phyloP scores from a whole-genome alignment of 2,113 vertebrate species.

The Suncus etruscus region DNA sequence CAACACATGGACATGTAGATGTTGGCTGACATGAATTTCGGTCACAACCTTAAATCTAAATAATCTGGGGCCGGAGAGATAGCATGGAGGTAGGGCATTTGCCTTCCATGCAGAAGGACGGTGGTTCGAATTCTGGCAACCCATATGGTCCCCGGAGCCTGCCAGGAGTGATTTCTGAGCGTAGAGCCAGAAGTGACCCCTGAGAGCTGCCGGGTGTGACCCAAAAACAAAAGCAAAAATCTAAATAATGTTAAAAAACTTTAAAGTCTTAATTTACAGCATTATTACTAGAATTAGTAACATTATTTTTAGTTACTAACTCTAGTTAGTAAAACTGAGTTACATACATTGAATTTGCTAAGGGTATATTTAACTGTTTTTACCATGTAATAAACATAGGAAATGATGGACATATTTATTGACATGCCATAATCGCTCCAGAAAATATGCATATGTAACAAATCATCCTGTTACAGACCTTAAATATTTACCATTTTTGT shows the following conservation, averaged over 20 bases:
- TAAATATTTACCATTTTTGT: neutral
- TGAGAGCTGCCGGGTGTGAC: no score
- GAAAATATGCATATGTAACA: neutral
- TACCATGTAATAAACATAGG: neutral
- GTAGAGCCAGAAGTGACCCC: no score
- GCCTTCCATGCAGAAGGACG: no score
- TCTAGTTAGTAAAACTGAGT: constrained; percentile 11
- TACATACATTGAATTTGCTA: neutral
- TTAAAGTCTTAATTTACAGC: neutral
- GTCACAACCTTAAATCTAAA: neutral
- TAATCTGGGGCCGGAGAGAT: no score
- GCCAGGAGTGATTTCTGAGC: no score
- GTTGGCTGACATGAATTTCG: neutral
- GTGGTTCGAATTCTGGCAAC: no score
- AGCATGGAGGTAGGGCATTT: no score
- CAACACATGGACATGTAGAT: neutral
- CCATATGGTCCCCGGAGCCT: no score
- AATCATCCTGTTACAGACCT: neutral
- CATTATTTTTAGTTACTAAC: no score
- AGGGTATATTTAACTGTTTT: neutral
- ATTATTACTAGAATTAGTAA: neutral
- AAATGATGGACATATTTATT: constrained; percentile 9
- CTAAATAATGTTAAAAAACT: constrained; percentile 8
- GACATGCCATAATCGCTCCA: neutral
- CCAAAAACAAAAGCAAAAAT: no score